Conservation (phyloP, 2,888 invertebrate genomes). For the Athripsodes cinereus region DNA sequence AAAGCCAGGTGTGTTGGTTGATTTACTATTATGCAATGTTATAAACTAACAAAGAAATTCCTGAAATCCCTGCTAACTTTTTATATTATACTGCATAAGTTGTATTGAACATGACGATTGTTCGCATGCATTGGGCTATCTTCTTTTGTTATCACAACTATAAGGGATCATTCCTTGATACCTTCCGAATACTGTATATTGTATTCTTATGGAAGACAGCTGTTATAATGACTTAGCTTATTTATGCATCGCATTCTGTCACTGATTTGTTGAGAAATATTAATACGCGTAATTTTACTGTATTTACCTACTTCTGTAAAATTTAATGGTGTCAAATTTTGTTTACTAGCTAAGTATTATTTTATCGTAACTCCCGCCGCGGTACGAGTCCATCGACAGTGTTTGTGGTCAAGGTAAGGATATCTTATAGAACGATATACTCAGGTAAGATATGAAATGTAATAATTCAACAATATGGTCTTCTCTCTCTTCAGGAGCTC, state of each 20-base stretch:
- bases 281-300: no score
- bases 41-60: conserved; percentile 25
- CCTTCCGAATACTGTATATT: no score
- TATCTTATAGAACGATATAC: conserved; percentile 9
- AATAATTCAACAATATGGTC: conserved; percentile 16
- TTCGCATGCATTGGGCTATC: conserved; percentile 18
- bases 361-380: conserved; percentile 11
- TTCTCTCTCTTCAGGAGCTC: conserved; percentile 12
- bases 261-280: no score
- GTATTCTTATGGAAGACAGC: no score
- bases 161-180: no score
- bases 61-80: conserved; percentile 19
- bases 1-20: conserved; percentile 15
- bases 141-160: conserved; percentile 8
- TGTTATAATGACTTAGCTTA: no score
- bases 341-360: neutral
- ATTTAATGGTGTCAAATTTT: no score
- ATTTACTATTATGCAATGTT: conserved; percentile 22
- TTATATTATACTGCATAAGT: conserved; percentile 17
- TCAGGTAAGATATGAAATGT: conserved; percentile 7
- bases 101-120: conserved; percentile 25
- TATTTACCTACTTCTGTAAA: no score
- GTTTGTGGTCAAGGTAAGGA: conserved; percentile 16
- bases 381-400: conserved; percentile 15
- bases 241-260: no score